A percentile compares a stretch with the other conserved stretches of the same genome.
phyloP scores from a whole-genome alignment of 2,888 invertebrate genomes.

The Xestia rhomboidea region DNA sequence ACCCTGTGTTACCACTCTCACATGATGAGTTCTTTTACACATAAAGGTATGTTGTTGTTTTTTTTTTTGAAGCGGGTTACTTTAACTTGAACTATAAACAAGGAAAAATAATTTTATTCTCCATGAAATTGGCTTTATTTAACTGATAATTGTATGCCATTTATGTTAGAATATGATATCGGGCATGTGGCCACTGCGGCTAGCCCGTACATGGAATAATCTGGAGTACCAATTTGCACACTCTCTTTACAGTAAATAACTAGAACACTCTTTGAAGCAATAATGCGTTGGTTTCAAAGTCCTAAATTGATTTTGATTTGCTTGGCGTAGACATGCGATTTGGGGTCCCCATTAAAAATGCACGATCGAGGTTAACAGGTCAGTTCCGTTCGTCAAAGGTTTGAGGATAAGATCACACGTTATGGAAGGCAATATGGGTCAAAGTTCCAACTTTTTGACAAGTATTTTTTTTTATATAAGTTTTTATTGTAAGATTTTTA shows the following conservation, averaged over 20 bases:
- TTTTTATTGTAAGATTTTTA: too few relatives aligned
- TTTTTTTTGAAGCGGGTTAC: not conserved
- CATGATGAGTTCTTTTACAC: not conserved
- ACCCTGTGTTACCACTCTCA: too few relatives aligned
- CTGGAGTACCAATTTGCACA: not conserved
- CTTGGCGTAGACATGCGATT: too few relatives aligned
- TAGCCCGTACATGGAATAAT: not conserved
- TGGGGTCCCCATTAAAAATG: not conserved
- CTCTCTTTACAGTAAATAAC: not conserved
- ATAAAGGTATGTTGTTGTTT: not conserved
- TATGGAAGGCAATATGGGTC: too few relatives aligned
- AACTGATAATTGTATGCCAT: not conserved
- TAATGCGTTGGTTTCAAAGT: not conserved
- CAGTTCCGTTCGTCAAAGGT: too few relatives aligned
- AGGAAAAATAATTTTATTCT: not conserved
- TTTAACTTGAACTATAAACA: not conserved
- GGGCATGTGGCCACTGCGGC: not conserved
- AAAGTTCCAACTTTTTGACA: too few relatives aligned
- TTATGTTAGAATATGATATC: not conserved
- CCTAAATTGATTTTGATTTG: not conserved
- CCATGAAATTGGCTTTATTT: not conserved
- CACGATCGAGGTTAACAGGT: too few relatives aligned
- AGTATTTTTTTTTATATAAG: too few relatives aligned
- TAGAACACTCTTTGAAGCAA: too few relatives aligned
- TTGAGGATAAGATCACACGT: too few relatives aligned